Conservation (phyloP, 2,888 invertebrate species). For the Phrixothrix hirtus region DNA sequence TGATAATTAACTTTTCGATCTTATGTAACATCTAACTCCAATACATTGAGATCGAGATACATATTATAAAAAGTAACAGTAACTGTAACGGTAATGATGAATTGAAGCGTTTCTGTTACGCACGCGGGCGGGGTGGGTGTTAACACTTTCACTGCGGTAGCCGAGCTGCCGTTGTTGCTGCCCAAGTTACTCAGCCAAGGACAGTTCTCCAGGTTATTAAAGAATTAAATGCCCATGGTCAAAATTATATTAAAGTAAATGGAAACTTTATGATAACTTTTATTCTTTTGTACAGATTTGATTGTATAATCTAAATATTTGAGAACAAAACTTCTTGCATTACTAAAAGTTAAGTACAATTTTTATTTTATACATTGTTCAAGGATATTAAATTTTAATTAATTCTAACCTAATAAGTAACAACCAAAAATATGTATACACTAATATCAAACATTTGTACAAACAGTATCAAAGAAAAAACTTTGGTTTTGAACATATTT, state of each 20-base stretch:
- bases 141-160: constrained; percentile 46
- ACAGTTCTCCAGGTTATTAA: constrained; percentile 29
- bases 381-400: constrained; percentile 5
- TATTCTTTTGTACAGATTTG: constrained; percentile 23
- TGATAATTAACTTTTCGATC: constrained; percentile 16
- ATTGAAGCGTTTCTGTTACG: constrained; percentile 35
- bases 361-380: constrained; percentile 12
- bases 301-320: constrained; percentile 14
- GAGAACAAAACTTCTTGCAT: constrained; percentile 18
- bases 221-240: constrained; percentile 1
- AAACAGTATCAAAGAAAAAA: constrained; percentile 31
- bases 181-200: constrained; percentile 43
- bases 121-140: constrained; percentile 48
- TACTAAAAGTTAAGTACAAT: constrained; percentile 23
- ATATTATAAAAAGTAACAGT: constrained; percentile 29
- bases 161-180: constrained; percentile 15
- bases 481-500: constrained; percentile 38
- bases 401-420: constrained; percentile 32
- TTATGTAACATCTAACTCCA: constrained; percentile 18
- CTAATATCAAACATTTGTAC: constrained; percentile 35
- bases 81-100: constrained; percentile 31
- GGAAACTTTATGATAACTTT: constrained; percentile 12
- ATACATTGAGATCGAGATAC: constrained; percentile 18
- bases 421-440: constrained; percentile 22
- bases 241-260: background rate